Percentiles rank a stretch among this genome's conserved stretches.
Conservation (phyloP, 92 coral and sea anemone species). For the Siderastrea siderea region DNA sequence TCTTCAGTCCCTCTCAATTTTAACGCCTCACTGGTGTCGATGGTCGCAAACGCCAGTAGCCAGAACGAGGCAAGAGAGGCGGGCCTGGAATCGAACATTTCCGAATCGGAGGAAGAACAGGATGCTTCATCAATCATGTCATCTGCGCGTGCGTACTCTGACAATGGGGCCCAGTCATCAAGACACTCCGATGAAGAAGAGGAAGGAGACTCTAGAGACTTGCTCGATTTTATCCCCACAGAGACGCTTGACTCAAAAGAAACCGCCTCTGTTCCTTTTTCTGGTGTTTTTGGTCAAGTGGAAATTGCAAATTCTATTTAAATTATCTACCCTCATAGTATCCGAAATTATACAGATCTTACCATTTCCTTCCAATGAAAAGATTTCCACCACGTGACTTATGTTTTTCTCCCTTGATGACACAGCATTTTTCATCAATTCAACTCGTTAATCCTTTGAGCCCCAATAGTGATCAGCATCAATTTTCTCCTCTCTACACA, state of each 20-base stretch:
- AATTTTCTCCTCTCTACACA: no score
- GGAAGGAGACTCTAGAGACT: conserved; percentile 35
- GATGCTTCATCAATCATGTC: conserved; percentile 85
- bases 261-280: conserved; percentile 15
- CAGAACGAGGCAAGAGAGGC: conserved; percentile 65
- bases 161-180: conserved; percentile 70
- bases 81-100: conserved; percentile 80
- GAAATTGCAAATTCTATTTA: conserved; percentile 44
- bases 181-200: conserved; percentile 62
- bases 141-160: conserved; percentile 95
- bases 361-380: background rate
- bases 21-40: conserved; percentile 84
- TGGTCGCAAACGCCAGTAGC: conserved; percentile 93
- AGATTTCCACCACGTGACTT: background rate
- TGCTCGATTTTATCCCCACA: conserved; percentile 40
- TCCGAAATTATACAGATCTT: background rate
- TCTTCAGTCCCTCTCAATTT: conserved; percentile 90
- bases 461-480: no score
- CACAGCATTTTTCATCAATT: no score
- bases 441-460: no score
- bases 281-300: conserved; percentile 41
- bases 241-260: conserved; percentile 34
- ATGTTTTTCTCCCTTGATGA: no score
- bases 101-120: conserved; percentile 86
- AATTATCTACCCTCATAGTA: background rate